Percentiles rank a stretch among this genome's conserved stretches.
Evolutionary conservation across 2,797 vertebrate species (phyloP).

Genomic region (Astyanax mexicanus): DNA sequence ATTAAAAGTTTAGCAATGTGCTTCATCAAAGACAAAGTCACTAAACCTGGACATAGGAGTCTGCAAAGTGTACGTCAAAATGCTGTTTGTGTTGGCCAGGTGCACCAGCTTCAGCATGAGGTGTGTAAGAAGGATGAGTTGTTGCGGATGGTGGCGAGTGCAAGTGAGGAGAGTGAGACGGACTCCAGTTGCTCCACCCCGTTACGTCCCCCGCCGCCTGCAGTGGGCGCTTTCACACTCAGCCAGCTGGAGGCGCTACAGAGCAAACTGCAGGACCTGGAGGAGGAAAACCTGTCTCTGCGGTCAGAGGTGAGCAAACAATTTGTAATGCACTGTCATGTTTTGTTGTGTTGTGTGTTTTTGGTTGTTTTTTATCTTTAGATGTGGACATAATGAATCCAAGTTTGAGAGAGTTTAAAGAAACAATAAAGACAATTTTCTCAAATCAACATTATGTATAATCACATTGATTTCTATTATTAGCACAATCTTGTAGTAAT

Average conservation of each 20-base stretch:
- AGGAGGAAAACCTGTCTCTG: slow-evolving; percentile 92
- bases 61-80: no score
- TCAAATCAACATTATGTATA: no score
- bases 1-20: no score
- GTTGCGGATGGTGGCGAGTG: slow-evolving; percentile 91
- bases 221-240: slow-evolving; percentile 76
- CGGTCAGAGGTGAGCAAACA: slow-evolving; percentile 85
- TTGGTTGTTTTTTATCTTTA: no score
- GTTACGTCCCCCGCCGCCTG: slow-evolving; percentile 73
- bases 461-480: no score
- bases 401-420: no score
- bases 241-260: slow-evolving; percentile 91
- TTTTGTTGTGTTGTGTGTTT: no score
- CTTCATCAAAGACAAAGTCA: no score
- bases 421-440: no score
- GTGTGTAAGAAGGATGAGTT: slow-evolving; percentile 94
- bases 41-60: no score
- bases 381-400: no score
- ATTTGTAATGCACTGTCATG: background rate
- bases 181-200: slow-evolving; percentile 93
- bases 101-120: slow-evolving; percentile 96
- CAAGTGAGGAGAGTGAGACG: slow-evolving; percentile 94
- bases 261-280: slow-evolving; percentile 90
- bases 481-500: no score
- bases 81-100: slow-evolving; percentile 71